Conservation (phyloP, 2,797 vertebrate genomes). For the Telmatherina bonti region DNA sequence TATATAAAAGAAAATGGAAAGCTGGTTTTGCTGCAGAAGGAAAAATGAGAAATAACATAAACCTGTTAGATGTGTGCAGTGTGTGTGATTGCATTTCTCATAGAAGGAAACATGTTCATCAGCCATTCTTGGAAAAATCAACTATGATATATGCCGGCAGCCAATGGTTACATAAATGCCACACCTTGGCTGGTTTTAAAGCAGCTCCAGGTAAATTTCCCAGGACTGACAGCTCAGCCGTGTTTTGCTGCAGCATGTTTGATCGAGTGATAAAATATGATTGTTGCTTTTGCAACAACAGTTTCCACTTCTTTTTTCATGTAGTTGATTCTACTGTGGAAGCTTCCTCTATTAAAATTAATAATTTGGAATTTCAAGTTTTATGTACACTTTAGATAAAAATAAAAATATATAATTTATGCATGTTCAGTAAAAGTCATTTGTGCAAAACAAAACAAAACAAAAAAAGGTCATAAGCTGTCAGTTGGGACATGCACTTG, state of each 20-base stretch:
- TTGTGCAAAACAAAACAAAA: too few relatives aligned
- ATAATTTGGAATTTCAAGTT: not conserved
- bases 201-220: conserved; percentile 33
- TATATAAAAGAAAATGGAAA: too few relatives aligned
- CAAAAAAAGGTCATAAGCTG: too few relatives aligned
- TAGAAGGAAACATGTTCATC: conserved; percentile 44
- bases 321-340: not conserved
- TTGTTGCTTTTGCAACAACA: not conserved
- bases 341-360: not conserved
- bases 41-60: too few relatives aligned
- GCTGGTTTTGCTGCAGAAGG: too few relatives aligned
- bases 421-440: not conserved
- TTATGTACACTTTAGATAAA: not conserved
- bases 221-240: conserved; percentile 33
- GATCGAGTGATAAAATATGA: conserved; percentile 15
- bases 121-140: conserved; percentile 9
- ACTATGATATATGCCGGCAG: conserved; percentile 37
- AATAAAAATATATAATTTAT: not conserved
- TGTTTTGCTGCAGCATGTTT: conserved; percentile 58
- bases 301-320: not conserved
- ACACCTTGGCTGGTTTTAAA: conserved; percentile 33
- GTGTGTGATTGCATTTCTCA: too few relatives aligned
- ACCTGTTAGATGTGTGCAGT: too few relatives aligned
- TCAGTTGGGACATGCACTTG: conserved; percentile 20
- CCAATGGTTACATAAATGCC: conserved; percentile 48